A percentile compares a stretch with the other conserved stretches of the same genome.
phyloP scores from a whole-genome alignment of 1,140 invertebrate genomes.

The Trigoniulus corallinus region DNA sequence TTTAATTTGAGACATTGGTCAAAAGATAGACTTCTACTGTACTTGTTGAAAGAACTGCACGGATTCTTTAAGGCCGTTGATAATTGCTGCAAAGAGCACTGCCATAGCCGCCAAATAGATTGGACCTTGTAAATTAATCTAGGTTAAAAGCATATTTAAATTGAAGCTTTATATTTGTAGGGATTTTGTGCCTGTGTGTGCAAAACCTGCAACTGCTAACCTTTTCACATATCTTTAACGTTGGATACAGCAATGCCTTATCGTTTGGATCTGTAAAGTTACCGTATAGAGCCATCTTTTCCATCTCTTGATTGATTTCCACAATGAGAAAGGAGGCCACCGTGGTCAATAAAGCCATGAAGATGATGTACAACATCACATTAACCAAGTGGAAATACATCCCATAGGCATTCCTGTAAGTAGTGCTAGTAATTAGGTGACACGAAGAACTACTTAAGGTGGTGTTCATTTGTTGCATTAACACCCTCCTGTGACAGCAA shows the following conservation, averaged over 20 bases:
- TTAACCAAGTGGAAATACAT: conserved; percentile 66
- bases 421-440: too few species aligned
- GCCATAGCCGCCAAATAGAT: background rate
- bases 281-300: background rate
- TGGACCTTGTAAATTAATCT: conserved; percentile 11
- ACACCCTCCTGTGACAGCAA: background rate
- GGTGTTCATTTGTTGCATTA: too few species aligned
- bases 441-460: too few species aligned
- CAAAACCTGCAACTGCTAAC: too few species aligned
- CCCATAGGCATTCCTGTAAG: conserved; percentile 60
- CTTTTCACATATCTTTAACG: background rate
- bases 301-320: background rate
- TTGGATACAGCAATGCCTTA: background rate
- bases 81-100: conserved; percentile 47
- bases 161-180: too few species aligned
- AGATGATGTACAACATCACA: conserved; percentile 53
- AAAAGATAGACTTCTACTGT: conserved; percentile 15
- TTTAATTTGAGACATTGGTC: background rate
- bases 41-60: conserved; percentile 61
- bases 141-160: conserved; percentile 32
- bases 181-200: too few species aligned
- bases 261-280: conserved; percentile 30
- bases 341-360: conserved; percentile 49
- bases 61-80: conserved; percentile 52
- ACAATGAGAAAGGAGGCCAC: background rate